Evolutionary conservation across 2,797 vertebrate species (phyloP).

Genomic region (Acestrorhynchus altus): DNA sequence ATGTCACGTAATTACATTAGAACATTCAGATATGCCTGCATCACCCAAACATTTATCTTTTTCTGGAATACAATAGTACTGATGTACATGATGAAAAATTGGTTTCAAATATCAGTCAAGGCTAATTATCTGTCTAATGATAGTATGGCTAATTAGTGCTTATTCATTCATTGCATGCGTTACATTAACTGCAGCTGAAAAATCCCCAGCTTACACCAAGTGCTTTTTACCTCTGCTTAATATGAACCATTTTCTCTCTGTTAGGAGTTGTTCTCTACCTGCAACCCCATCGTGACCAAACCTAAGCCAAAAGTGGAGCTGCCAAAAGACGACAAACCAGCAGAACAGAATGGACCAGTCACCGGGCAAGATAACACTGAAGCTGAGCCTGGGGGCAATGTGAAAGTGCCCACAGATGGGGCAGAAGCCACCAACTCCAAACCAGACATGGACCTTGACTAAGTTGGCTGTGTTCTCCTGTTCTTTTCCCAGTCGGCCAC

Average conservation of each 20-base stretch:
- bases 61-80: too few relatives aligned
- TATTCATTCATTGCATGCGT: neutral
- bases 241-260: neutral
- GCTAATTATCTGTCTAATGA: too few relatives aligned
- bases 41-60: too few relatives aligned
- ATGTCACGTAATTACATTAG: too few relatives aligned
- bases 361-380: conserved; percentile 80
- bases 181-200: too few relatives aligned
- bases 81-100: too few relatives aligned
- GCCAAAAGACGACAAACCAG: conserved; percentile 89
- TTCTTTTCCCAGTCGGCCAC: conserved; percentile 44
- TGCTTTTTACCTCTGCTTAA: neutral
- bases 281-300: conserved; percentile 90
- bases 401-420: conserved; percentile 69
- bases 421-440: conserved; percentile 84
- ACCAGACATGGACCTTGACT: conserved; percentile 98
- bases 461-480: conserved; percentile 59
- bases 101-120: too few relatives aligned
- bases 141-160: too few relatives aligned
- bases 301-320: conserved; percentile 95
- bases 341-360: conserved; percentile 92
- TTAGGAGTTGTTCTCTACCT: conserved; percentile 76
- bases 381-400: conserved; percentile 65
- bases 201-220: neutral
- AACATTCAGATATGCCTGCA: too few relatives aligned